phyloP scores from a whole-genome alignment of 2,888 invertebrate species.

The Lacanobia oleracea region DNA sequence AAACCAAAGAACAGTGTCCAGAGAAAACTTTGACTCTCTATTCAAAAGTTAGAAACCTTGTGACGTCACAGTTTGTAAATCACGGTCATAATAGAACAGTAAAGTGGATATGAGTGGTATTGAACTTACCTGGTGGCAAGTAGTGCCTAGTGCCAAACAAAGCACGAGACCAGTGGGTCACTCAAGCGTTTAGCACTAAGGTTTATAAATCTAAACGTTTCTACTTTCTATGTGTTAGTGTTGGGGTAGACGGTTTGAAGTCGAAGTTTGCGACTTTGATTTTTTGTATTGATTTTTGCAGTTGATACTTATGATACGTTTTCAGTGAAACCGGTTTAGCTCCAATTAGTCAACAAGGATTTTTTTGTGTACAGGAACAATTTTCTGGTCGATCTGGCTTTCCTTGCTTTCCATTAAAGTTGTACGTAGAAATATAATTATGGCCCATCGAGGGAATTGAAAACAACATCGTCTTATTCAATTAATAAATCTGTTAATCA shows the following conservation, averaged over 20 bases:
- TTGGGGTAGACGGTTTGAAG: constrained; percentile 33
- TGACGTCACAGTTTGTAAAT: constrained; percentile 46
- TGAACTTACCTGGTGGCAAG: constrained; percentile 31
- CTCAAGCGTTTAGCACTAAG: constrained; percentile 43
- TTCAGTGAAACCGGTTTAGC: no score
- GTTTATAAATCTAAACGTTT: constrained; percentile 48
- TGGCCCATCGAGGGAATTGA: background rate
- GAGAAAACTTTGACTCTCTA: constrained; percentile 17
- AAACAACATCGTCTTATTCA: background rate
- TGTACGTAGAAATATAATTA: background rate
- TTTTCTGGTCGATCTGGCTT: no score
- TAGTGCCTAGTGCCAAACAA: constrained; percentile 40
- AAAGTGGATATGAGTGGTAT: constrained; percentile 43
- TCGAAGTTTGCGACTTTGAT: background rate
- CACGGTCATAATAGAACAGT: constrained; percentile 36
- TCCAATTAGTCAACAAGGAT: no score
- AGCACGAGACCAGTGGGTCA: constrained; percentile 47
- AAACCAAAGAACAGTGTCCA: background rate
- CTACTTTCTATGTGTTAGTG: constrained; percentile 58
- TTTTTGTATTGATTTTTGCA: background rate
- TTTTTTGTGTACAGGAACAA: no score
- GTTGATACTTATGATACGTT: no score
- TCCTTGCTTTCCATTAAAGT: no score
- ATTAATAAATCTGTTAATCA: background rate
- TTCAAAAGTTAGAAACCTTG: constrained; percentile 38